These are phyloP conservation scores for Cactoblastis cactorum DNA, from an alignment of 2,888 invertebrate genomes.

Conservation along the genomic window DNA sequence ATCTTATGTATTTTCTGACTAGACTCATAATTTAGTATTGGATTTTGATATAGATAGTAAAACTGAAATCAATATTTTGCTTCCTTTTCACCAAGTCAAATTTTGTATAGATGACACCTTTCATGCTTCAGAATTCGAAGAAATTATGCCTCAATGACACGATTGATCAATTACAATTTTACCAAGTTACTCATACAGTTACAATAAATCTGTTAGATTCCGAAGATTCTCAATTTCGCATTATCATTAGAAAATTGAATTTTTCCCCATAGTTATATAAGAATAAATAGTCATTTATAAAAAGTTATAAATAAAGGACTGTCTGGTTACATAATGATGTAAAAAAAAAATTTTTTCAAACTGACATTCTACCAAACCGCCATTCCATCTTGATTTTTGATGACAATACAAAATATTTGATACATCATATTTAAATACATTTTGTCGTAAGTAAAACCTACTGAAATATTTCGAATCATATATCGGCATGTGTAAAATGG, in stretches of 20 bases:
- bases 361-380: slow-evolving; percentile 55
- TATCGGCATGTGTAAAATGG: slow-evolving; percentile 59
- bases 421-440: slow-evolving; percentile 56
- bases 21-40: slow-evolving; percentile 42
- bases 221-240: too few relatives aligned
- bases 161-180: too few relatives aligned
- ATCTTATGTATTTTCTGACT: slow-evolving; percentile 14
- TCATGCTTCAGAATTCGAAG: too few relatives aligned
- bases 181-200: too few relatives aligned
- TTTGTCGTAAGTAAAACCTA: slow-evolving; percentile 46
- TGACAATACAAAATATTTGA: slow-evolving; percentile 67
- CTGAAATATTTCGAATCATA: slow-evolving; percentile 48
- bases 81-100: too few relatives aligned
- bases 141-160: too few relatives aligned
- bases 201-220: too few relatives aligned
- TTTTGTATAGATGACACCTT: too few relatives aligned
- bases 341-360: slow-evolving; percentile 33
- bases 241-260: too few relatives aligned
- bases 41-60: neutral
- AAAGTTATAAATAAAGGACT: neutral
- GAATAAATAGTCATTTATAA: neutral
- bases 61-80: neutral
- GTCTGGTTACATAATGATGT: neutral
- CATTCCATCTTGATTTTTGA: slow-evolving; percentile 59
- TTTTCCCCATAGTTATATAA: too few relatives aligned